Base-by-base conservation (phyloP, 2,888 invertebrate species). In the Orthosia cruda region DNA sequence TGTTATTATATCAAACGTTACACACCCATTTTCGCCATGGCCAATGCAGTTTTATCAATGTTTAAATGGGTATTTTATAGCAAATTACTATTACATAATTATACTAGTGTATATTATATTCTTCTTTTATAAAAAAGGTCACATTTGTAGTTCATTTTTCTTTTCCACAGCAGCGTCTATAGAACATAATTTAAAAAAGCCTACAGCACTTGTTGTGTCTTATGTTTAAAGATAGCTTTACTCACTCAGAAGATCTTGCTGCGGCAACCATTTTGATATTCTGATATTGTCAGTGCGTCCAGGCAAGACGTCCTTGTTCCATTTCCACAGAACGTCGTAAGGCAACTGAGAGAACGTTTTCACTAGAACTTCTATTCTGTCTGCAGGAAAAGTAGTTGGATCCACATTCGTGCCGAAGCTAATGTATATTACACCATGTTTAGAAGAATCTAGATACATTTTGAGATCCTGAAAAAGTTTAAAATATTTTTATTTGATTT, bases 291-390 rank as follows among this genome's bases (percentile, higher is more conserved):
- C 52, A 0, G 91, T 77, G 23, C 77, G 83, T 47, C 88, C 89
- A 2, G 89, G 87, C 47, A 94, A 40, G 0, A 72, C 81, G 45
- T 88, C 85, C n/a, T 84, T 83, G 47, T 94, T 93, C 93, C 93
- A 95, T 83, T 95, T 96, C 93, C 93, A 94, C 13, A 96, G 72
- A 26, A 96, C 91, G 40, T 93, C 89, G 71, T 94, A 95, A 7
- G 93, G 92, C 50, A 96, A 72, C 50, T 89, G 81, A 0, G 92
- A 90, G 55, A 96, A 93, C 2, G 92, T 93, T 32, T 89, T 87
- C 1, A 92, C 59, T 1, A 96, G 80, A 2, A 87, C 80, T 73
- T 91, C 77, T 11, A 92, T 87, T 66, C 79, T 90, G 40, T 92
- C 86, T 9, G 87, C 73, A 11, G 94, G 89, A 68, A 96, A 80